A percentile compares a stretch with the other conserved stretches of the same genome.
These are phyloP conservation scores for Crioceris asparagi DNA, from an alignment of 2,888 invertebrate species.

Conservation along the genomic window DNA sequence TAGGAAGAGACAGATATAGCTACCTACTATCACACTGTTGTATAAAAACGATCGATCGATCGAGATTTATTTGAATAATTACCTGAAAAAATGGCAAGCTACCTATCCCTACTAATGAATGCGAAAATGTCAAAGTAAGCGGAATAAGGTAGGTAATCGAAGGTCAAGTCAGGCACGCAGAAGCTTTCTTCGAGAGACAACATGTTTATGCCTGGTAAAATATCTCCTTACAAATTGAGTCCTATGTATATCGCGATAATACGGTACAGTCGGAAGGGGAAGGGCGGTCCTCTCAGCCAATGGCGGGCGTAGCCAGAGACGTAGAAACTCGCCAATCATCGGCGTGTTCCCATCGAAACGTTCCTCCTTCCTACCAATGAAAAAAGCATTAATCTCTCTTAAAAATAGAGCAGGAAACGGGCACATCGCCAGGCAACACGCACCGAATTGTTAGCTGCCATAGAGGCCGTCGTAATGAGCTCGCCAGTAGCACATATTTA, in stretches of 20 bases:
- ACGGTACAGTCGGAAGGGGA: slow-evolving; percentile 29
- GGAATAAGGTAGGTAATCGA: background rate
- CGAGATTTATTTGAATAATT: no score
- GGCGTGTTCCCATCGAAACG: slow-evolving; percentile 25
- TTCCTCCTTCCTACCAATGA: slow-evolving; percentile 41
- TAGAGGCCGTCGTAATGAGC: slow-evolving; percentile 39
- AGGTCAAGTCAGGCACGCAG: slow-evolving; percentile 19
- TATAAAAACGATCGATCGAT: no score
- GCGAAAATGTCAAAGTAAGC: slow-evolving; percentile 2
- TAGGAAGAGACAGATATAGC: no score
- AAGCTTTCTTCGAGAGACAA: slow-evolving; percentile 37
- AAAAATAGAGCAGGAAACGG: slow-evolving; percentile 39
- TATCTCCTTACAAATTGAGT: slow-evolving; percentile 40
- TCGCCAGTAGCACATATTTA: slow-evolving; percentile 40
- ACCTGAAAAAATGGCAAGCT: no score
- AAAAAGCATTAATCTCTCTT: slow-evolving; percentile 44
- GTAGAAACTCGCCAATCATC: slow-evolving; percentile 34
- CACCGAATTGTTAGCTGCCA: slow-evolving; percentile 36
- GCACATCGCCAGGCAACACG: slow-evolving; percentile 35
- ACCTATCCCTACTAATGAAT: no score
- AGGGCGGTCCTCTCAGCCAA: slow-evolving; percentile 31
- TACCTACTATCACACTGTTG: no score
- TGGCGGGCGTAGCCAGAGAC: slow-evolving; percentile 34
- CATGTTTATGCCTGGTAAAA: slow-evolving; percentile 40
- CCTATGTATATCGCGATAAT: slow-evolving; percentile 37